Conservation (phyloP, 2,888 invertebrate species). For the Nemotelus nigrinus region DNA sequence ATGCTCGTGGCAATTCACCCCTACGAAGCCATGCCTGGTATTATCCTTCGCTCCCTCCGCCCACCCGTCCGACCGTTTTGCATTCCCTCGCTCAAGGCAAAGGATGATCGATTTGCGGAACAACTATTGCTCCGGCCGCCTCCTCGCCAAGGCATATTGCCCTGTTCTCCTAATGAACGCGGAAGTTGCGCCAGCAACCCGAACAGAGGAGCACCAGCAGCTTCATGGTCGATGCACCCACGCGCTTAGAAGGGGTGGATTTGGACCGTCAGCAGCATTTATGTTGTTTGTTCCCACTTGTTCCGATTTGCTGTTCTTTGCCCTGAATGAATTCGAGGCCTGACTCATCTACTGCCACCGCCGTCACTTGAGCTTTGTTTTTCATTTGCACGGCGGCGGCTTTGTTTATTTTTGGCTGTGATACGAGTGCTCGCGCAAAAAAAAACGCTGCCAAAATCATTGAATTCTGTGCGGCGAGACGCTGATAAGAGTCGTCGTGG, state of each 20-base stretch:
- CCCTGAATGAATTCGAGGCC: conserved; percentile 4
- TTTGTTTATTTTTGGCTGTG: too few species aligned
- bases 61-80: neutral
- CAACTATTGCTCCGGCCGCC: neutral
- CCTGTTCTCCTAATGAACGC: conserved; percentile 3
- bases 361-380: conserved; percentile 21
- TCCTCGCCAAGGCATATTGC: neutral
- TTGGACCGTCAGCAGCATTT: neutral
- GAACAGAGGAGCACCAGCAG: neutral
- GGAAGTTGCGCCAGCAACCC: conserved; percentile 39
- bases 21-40: neutral
- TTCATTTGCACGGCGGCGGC: too few species aligned
- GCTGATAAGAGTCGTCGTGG: too few species aligned
- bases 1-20: neutral
- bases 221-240: conserved; percentile 37
- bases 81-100: neutral
- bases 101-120: conserved; percentile 24
- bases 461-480: too few species aligned
- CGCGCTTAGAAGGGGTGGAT: conserved; percentile 38
- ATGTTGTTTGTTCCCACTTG: neutral
- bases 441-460: too few species aligned
- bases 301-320: neutral
- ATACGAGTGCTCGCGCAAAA: too few species aligned
- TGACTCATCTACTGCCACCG: conserved; percentile 15
- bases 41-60: neutral